Evolutionary conservation across 2,797 vertebrate species (phyloP).

Genomic region (Lepilemur septentrionalis): DNA sequence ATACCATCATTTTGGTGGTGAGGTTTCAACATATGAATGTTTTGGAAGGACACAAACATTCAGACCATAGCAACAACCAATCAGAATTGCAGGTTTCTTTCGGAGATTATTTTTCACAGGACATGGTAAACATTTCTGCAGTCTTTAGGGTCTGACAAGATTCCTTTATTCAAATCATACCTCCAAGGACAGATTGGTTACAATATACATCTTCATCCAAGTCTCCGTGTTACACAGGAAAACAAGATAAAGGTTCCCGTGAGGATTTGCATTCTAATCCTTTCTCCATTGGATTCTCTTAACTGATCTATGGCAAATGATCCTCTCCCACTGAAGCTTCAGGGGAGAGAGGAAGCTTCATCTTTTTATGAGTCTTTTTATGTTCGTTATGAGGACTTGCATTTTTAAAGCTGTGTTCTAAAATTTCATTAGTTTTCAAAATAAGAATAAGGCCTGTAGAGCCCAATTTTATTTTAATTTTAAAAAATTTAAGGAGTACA

Average conservation of each 20-base stretch:
- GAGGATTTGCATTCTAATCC: neutral
- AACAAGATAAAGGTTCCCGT: neutral
- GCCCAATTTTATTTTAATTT: neutral
- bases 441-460: neutral
- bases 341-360: neutral
- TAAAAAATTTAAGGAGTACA: too few relatives aligned
- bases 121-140: neutral
- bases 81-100: neutral
- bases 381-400: neutral
- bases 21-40: neutral
- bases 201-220: neutral
- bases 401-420: neutral
- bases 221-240: neutral
- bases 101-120: neutral
- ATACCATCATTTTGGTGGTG: neutral
- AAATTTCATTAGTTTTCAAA: neutral
- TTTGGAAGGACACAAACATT: neutral
- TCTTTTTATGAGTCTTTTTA: neutral
- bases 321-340: neutral
- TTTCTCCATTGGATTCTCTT: neutral
- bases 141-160: neutral
- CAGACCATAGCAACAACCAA: neutral
- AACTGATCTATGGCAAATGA: neutral
- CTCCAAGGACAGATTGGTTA: neutral
- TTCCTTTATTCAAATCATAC: neutral